phyloP scores from a whole-genome alignment of 2,888 invertebrate species.

The Cynaeus angustus region DNA sequence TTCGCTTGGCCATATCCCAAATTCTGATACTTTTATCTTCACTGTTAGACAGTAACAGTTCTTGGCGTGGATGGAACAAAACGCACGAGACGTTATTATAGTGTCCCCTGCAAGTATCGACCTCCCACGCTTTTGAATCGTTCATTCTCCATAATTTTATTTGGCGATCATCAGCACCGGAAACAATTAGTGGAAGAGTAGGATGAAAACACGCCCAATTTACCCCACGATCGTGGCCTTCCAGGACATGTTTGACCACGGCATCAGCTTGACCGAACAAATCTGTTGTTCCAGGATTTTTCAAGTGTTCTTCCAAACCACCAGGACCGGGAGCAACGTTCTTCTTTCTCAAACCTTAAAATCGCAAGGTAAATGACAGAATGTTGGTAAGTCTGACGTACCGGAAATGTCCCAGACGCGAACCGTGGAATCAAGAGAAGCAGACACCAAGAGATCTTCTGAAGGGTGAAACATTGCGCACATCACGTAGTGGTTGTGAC shows the following conservation, averaged over 20 bases:
- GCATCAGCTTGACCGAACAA: constrained; percentile 97
- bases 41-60: constrained; percentile 96
- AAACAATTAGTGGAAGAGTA: constrained; percentile 93
- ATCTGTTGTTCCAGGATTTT: constrained; percentile 91
- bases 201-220: constrained; percentile 99
- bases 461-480: constrained; percentile 98
- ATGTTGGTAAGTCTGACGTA: too few relatives aligned
- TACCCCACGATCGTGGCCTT: constrained; percentile 97
- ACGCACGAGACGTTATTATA: constrained; percentile 99
- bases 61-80: constrained; percentile 97
- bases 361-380: constrained; percentile 26
- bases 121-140: constrained; percentile 98
- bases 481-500: constrained; percentile 99
- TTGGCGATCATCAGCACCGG: constrained; percentile 98
- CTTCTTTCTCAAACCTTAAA: constrained; percentile 89
- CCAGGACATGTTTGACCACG: constrained; percentile 91
- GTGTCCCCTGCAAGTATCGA: constrained; percentile 99
- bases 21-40: constrained; percentile 98
- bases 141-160: constrained; percentile 99
- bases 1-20: constrained; percentile 98
- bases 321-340: constrained; percentile 97
- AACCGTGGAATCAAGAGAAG: constrained; percentile 98
- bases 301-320: constrained; percentile 90
- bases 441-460: constrained; percentile 97
- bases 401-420: constrained; percentile 99